Percentiles rank a stretch among this genome's conserved stretches.
These are phyloP conservation scores for Neolamprologus falcicula DNA, from an alignment of 2,113 vertebrate species.

Conservation along the genomic window DNA sequence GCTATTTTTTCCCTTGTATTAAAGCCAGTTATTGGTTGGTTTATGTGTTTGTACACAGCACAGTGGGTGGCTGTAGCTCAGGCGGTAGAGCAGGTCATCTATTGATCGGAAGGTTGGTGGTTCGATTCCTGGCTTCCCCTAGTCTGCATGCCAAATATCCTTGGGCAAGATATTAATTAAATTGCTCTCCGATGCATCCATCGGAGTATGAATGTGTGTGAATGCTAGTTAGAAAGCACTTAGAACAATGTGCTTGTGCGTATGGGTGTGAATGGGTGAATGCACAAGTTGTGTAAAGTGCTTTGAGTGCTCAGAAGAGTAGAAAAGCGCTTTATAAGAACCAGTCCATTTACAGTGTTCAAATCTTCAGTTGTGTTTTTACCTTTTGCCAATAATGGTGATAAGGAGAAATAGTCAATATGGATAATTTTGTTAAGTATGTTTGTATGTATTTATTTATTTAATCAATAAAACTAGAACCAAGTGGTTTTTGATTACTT, in stretches of 20 bases:
- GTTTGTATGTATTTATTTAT: neutral
- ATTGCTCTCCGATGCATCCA: too few species aligned
- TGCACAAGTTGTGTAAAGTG: too few species aligned
- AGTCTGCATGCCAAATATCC: too few species aligned
- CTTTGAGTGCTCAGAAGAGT: too few species aligned
- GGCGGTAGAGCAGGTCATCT: too few species aligned
- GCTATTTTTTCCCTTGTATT: neutral
- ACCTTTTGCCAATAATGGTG: neutral
- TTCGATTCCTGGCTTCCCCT: too few species aligned
- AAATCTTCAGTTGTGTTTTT: neutral
- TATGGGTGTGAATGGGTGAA: too few species aligned
- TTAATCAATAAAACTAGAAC: neutral
- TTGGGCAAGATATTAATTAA: too few species aligned
- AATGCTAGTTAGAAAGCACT: too few species aligned
- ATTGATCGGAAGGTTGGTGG: too few species aligned
- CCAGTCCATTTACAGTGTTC: neutral
- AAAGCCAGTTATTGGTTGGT: too few species aligned
- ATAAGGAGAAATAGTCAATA: neutral
- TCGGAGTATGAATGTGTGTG: accelerated
- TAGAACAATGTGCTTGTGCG: too few species aligned
- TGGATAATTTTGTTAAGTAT: neutral
- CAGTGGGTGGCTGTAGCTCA: neutral
- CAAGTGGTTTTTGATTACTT: accelerated
- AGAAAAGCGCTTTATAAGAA: accelerated
- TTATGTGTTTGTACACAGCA: neutral